Evolutionary conservation across 1,140 invertebrate genomes (phyloP), one percentile per base, ranked within the genome.

Genomic region (Bombus impatiens): DNA sequence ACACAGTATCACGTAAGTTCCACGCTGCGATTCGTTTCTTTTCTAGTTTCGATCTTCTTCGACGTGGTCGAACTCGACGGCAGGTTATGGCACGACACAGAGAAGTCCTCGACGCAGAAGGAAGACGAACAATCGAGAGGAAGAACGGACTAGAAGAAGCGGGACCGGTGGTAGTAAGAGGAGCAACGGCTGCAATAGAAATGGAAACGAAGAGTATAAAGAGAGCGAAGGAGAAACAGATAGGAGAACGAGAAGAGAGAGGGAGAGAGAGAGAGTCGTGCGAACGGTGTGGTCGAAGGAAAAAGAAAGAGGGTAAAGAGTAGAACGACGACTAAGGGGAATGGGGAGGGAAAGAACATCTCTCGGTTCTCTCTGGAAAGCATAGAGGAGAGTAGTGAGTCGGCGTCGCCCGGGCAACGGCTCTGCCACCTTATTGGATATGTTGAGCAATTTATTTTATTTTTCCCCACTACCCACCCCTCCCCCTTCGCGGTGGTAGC

Each of bases 381-480:
- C 87, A 87, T 90, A 91, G 89, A 90, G 86, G 84, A 89, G 92
- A 93, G 92, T 91, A 91, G 89, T 91, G 93, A 93, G 92, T 93
- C 93, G 92, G 92, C 93, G 94, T 95, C 94, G 94, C 94, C 94
- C 91, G 89, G 94, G 94, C 94, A 94, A 95, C 94, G 94, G 94
- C 93, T 94, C 94, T 93, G 93, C 93, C 94, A 95, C 94, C 94
- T 95, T 95, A 95, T 95, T 95, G 94, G 94, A 95, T 94, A 95
- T 94, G 94, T 95, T 94, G 94, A 94, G 93, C 94, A 95, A 95
- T 95, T 95, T 94, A 95, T 95, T 95, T 95, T 95, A 95, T 95
- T 95, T 95, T 95, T 95, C 93, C 94, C 94, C 93, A 92, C 93
- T 93, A 67, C 32, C 65, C 65, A 62, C 65, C 32, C 15, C 13